Evolutionary conservation across 2,797 vertebrate species (phyloP).

Genomic region (Naso thynnoides): DNA sequence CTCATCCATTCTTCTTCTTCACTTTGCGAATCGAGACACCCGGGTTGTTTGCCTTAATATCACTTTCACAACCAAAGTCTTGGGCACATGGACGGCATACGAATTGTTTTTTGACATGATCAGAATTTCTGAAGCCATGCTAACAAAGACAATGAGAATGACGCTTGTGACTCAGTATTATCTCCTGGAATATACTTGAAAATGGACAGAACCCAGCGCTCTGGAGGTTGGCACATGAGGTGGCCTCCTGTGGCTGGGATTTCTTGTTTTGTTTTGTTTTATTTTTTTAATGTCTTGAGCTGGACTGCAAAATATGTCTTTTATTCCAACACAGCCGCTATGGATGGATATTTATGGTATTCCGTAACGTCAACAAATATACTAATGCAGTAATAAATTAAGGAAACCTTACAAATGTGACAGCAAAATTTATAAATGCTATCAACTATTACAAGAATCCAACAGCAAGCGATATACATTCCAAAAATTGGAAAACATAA

Average conservation of each 20-base stretch:
- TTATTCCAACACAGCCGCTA: slow-evolving; percentile 25
- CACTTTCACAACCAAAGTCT: slow-evolving; percentile 57
- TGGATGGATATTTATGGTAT: slow-evolving; percentile 23
- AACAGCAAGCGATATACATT: not conserved
- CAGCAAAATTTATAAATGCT: not conserved
- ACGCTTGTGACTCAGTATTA: slow-evolving; percentile 67
- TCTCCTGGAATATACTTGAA: slow-evolving; percentile 88
- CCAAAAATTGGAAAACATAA: slow-evolving; percentile 14
- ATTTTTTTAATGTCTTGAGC: slow-evolving; percentile 35
- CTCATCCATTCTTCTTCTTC: slow-evolving; percentile 23
- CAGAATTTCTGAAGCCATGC: slow-evolving; percentile 72
- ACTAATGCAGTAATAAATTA: slow-evolving; percentile 7
- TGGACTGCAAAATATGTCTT: slow-evolving; percentile 51
- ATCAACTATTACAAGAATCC: not conserved
- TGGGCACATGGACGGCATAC: slow-evolving; percentile 64
- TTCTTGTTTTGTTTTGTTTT: slow-evolving; percentile 10
- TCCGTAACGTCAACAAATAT: not conserved
- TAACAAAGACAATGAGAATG: slow-evolving; percentile 58
- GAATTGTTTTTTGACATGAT: slow-evolving; percentile 59
- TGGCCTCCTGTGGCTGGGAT: slow-evolving; percentile 38
- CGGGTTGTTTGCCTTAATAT: slow-evolving; percentile 26
- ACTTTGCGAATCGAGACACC: slow-evolving; percentile 45
- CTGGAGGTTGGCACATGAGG: slow-evolving; percentile 18
- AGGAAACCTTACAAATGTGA: slow-evolving; percentile 1
- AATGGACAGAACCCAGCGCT: slow-evolving; percentile 44